Conservation (phyloP, 2,113 vertebrate genomes). For the Psittacara wagleri region DNA sequence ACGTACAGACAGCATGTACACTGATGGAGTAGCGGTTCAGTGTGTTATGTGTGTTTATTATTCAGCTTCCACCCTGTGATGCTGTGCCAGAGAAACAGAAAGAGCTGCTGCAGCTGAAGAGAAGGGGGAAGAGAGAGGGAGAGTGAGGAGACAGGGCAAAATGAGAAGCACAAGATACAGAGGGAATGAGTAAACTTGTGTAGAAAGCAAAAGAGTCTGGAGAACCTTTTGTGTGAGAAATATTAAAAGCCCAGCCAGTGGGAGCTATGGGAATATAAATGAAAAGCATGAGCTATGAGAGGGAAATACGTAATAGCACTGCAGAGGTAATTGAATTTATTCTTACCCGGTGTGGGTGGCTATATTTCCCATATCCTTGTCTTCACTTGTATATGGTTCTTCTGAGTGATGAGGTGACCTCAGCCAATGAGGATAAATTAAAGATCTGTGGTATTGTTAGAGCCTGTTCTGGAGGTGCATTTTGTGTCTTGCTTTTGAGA, state of each 20-base stretch:
- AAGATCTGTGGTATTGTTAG: background rate
- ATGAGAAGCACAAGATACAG: background rate
- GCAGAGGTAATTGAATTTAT: background rate
- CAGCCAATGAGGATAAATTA: background rate
- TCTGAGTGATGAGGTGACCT: conserved; percentile 51
- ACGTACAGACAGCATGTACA: background rate
- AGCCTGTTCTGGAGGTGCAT: background rate
- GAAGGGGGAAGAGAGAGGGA: background rate
- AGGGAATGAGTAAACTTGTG: background rate
- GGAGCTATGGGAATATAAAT: background rate
- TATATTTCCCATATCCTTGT: conserved; percentile 26
- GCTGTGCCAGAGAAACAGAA: conserved; percentile 13
- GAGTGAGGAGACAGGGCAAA: background rate
- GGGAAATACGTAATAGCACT: background rate
- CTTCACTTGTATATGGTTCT: background rate
- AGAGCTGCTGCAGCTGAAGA: background rate
- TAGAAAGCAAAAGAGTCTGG: background rate
- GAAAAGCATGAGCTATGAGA: conserved; percentile 10
- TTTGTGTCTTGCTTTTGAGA: background rate
- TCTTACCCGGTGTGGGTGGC: conserved; percentile 8
- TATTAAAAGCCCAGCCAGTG: background rate
- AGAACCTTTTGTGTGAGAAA: background rate
- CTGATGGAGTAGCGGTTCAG: background rate
- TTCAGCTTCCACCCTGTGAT: background rate
- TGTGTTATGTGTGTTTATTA: background rate